A percentile compares a stretch with the other conserved stretches of the same genome.
Conservation (phyloP, 2,888 invertebrate species). For the Eupithecia insigniata region DNA sequence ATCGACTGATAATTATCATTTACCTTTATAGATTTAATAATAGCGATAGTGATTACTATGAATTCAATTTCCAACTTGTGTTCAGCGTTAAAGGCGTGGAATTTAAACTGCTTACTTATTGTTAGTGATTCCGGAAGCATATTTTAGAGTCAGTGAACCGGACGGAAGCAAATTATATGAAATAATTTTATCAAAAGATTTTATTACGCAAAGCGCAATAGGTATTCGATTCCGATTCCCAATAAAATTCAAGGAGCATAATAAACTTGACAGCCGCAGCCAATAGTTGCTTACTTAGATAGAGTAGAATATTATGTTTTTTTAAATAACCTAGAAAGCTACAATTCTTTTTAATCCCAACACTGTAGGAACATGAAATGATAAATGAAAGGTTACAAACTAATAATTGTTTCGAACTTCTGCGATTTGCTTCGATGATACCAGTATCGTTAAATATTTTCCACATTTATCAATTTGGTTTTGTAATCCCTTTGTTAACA, state of each 20-base stretch:
- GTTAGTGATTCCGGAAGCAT: background rate
- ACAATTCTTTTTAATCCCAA: too few species aligned
- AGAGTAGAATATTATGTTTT: background rate
- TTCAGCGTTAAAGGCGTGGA: background rate
- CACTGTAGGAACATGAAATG: too few species aligned
- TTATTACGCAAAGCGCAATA: background rate
- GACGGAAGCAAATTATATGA: background rate
- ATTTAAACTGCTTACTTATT: background rate
- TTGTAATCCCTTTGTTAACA: background rate
- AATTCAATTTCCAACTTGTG: background rate
- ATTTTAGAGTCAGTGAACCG: background rate
- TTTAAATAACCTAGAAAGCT: too few species aligned
- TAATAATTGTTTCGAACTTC: too few species aligned
- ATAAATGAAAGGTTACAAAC: too few species aligned
- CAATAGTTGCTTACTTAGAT: too few species aligned
- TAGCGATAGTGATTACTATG: conserved; percentile 15
- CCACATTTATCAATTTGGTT: background rate
- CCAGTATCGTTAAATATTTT: too few species aligned
- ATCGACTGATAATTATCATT: conserved; percentile 28
- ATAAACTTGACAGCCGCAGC: background rate
- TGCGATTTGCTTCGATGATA: too few species aligned
- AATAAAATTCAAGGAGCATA: background rate
- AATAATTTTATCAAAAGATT: background rate
- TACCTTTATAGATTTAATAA: conserved; percentile 21
- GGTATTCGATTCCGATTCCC: background rate